Evolutionary conservation across 30 jellyfish, hydroid and myxozoan species (phyloP).

Genomic region (Rhopilema esculentum): DNA sequence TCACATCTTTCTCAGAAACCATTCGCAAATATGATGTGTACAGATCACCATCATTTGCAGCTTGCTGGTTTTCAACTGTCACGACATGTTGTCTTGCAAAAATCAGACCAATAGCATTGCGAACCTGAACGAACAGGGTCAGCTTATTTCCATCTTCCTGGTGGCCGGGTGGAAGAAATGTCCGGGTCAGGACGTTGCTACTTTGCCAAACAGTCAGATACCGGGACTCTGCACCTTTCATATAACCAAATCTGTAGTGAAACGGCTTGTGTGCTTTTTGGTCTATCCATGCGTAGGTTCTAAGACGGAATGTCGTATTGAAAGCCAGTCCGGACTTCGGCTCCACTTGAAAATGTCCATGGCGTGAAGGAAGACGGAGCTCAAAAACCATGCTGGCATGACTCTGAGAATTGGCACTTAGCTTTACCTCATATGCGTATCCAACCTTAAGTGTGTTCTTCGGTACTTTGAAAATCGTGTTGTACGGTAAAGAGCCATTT

Average conservation of each 20-base stretch:
- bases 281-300: conserved; percentile 55
- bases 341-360: conserved; percentile 17
- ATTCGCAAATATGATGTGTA: background rate
- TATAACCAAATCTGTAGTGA: conserved; percentile 50
- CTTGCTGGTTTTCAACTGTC: conserved; percentile 4
- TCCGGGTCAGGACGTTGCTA: conserved; percentile 13
- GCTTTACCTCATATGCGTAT: conserved; percentile 27
- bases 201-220: conserved; percentile 50
- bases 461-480: background rate
- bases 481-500: background rate
- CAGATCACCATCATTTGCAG: conserved; percentile 1
- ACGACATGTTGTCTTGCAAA: conserved; percentile 13
- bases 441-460: conserved; percentile 20
- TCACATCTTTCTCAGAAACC: background rate
- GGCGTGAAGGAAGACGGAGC: conserved; percentile 34
- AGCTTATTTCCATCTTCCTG: conserved; percentile 10
- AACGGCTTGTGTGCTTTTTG: conserved; percentile 11
- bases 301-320: conserved; percentile 48
- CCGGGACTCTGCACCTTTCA: conserved; percentile 3
- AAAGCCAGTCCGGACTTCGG: conserved; percentile 49
- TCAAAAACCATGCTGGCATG: conserved; percentile 1
- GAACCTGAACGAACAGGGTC: conserved; percentile 34
- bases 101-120: conserved; percentile 26
- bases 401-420: conserved; percentile 2
- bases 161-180: conserved; percentile 41